These are phyloP conservation scores for Siniperca obscura DNA, from an alignment of 2,797 vertebrate genomes.

Conservation along the genomic window DNA sequence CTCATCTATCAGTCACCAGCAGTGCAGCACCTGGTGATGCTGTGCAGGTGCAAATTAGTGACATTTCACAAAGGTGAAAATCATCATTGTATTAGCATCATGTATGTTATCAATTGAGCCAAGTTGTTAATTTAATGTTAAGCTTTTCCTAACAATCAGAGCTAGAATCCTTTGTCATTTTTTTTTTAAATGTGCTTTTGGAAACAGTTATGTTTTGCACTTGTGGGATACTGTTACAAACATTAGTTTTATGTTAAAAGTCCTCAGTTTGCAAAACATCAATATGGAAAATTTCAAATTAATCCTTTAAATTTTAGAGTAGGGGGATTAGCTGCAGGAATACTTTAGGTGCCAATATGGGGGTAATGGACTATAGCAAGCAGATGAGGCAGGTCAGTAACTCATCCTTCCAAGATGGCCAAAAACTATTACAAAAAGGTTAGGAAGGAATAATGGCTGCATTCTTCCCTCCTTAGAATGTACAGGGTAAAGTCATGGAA, in stretches of 20 bases:
- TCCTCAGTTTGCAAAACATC: background rate
- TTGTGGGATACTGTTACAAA: slow-evolving; percentile 10
- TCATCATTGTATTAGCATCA: background rate
- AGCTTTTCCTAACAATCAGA: slow-evolving; percentile 1
- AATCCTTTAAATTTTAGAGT: slow-evolving; percentile 18
- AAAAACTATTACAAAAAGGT: slow-evolving; percentile 23
- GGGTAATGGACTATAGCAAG: slow-evolving; percentile 42
- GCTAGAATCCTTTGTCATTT: background rate
- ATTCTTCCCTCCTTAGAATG: slow-evolving; percentile 28
- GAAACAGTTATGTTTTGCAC: slow-evolving; percentile 23
- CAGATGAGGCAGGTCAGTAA: slow-evolving; percentile 57
- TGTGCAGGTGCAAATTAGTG: slow-evolving; percentile 15
- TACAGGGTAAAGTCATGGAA: slow-evolving; percentile 47
- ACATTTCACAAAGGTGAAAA: slow-evolving; percentile 29
- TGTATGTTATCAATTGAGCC: background rate
- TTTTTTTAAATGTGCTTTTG: slow-evolving; percentile 12
- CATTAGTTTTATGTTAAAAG: background rate
- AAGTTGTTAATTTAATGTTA: background rate
- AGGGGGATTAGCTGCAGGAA: slow-evolving; percentile 15
- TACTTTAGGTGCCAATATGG: slow-evolving; percentile 25
- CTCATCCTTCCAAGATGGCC: slow-evolving; percentile 46
- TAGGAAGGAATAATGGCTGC: slow-evolving; percentile 27
- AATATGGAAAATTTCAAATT: slow-evolving; percentile 17
- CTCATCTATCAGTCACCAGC: background rate
- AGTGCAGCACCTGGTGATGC: background rate